Base-by-base conservation (phyloP, 2,113 vertebrate species). In the Hypocryptadius cinnamomeus region DNA sequence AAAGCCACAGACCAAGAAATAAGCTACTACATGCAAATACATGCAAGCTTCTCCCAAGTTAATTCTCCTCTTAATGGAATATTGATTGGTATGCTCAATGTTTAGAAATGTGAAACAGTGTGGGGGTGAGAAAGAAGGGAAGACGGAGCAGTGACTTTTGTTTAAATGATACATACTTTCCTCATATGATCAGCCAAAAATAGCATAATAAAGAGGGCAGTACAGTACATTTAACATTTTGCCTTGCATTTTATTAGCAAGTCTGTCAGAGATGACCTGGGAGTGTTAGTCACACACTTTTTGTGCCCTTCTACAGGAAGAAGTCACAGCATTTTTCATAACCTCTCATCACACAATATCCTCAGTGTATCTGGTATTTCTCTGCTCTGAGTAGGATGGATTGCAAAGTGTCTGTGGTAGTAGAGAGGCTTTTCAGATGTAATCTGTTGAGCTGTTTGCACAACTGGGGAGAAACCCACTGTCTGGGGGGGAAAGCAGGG, bases 11-110 rank as follows among this genome's bases (percentile, higher is more conserved):
- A 92, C 44, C 53, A 90, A 91, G 76, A 91, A 92, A 87, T 83
- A 91, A 94, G 39, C 61, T 90, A 79, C 69, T 68, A 93, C 94
- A 96, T 96, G 95, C 92, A 95, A 96, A 96, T 91, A 94, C 87
- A 96, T 94, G 87, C 90, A 86, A 95, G 90, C 72, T 74, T 93
- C 87, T 90, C 93, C 90, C 85, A 93, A 40, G 87, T 84, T 94
- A 96, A 93, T 95, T 96, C 94, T 88, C 53, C 69, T 88, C 59
- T 91, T 96, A 96, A 96, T 96, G 85, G 92, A 91, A 60, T 95
- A 95, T 95, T 81, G 95, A 96, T 95, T 80, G 37, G 76, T 90
- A 68, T 69, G 85, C 76, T 91, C 85, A 85, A 28, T 53, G 85
- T 96, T 96, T 79, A 90, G 91, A 94, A 90, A 88, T 59, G 44